A percentile compares a stretch with the other conserved stretches of the same genome.
These are phyloP conservation scores for Halichoerus grypus DNA, from an alignment of 2,113 vertebrate species.

Conservation along the genomic window DNA sequence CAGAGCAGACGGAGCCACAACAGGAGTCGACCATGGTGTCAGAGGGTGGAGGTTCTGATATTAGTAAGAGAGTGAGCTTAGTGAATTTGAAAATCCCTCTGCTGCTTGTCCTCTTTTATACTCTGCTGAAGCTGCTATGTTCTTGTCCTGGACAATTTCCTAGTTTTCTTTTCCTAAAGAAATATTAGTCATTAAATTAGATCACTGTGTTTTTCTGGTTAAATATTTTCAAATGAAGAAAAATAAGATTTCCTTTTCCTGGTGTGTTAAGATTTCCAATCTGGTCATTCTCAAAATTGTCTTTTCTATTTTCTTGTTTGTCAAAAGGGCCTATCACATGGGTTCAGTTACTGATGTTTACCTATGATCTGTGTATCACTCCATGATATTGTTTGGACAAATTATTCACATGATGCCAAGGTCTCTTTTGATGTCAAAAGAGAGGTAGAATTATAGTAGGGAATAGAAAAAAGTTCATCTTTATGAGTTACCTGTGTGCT, in stretches of 20 bases:
- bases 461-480: not conserved
- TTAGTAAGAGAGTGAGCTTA: not conserved
- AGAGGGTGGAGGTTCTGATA: not conserved
- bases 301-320: not conserved
- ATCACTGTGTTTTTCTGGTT: not conserved
- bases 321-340: not conserved
- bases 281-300: not conserved
- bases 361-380: not conserved
- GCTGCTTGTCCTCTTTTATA: not conserved
- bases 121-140: not conserved
- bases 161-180: not conserved
- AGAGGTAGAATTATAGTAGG: not conserved
- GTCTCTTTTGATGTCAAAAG: constrained; percentile 50
- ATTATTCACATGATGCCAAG: not conserved
- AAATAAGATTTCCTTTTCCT: constrained; percentile 1
- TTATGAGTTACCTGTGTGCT: not conserved
- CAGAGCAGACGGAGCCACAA: not conserved
- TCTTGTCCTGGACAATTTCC: not conserved
- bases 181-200: constrained; percentile 12
- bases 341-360: not conserved
- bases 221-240: constrained; percentile 11
- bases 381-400: not conserved
- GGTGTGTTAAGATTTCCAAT: not conserved
- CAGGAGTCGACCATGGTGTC: not conserved
- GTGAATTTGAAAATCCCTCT: not conserved